phyloP scores from a whole-genome alignment of 2,113 vertebrate genomes.

The Mixornis gularis region DNA sequence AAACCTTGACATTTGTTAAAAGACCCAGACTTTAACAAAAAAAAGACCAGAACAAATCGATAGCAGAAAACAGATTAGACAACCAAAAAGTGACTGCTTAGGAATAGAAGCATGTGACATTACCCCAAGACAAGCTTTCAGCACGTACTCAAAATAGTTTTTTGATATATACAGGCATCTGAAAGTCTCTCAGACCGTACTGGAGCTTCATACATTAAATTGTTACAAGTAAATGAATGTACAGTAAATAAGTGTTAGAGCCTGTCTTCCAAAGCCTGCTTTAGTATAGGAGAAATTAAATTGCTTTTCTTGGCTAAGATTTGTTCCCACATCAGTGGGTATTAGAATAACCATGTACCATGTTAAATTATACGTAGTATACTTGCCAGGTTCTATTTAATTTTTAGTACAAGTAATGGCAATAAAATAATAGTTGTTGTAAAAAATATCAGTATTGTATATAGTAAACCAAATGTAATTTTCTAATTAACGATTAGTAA shows the following conservation, averaged over 20 bases:
- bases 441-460: not conserved
- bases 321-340: slow-evolving; percentile 41
- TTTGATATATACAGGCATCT: slow-evolving; percentile 24
- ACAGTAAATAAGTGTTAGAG: not conserved
- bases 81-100: slow-evolving; percentile 57
- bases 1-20: slow-evolving; percentile 75
- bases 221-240: not conserved
- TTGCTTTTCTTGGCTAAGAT: slow-evolving; percentile 43
- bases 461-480: not conserved
- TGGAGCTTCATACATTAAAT: not conserved
- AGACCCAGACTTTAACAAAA: slow-evolving; percentile 67
- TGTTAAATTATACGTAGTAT: slow-evolving; percentile 50
- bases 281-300: not conserved
- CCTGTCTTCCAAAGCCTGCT: not conserved
- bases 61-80: slow-evolving; percentile 71
- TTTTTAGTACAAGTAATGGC: slow-evolving; percentile 25
- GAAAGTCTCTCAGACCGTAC: not conserved
- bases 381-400: slow-evolving; percentile 34
- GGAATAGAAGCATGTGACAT: slow-evolving; percentile 35
- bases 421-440: not conserved
- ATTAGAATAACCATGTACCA: slow-evolving; percentile 48
- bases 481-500: not conserved
- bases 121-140: slow-evolving; percentile 58
- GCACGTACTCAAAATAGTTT: slow-evolving; percentile 13
- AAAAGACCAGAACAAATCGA: slow-evolving; percentile 74